Conservation (phyloP, 2,113 vertebrate genomes). For the Anas platyrhynchos region DNA sequence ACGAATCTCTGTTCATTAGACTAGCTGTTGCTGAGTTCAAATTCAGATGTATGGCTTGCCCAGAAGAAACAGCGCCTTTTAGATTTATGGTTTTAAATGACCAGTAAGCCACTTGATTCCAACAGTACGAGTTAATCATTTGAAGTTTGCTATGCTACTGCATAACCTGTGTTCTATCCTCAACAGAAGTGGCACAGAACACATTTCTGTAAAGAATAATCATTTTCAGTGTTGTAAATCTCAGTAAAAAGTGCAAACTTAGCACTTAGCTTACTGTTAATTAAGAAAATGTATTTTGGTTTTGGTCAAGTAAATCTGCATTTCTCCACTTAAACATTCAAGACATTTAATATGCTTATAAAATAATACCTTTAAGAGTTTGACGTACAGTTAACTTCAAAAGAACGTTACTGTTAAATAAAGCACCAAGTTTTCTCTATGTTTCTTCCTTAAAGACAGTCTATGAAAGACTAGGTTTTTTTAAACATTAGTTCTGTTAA, state of each 20-base stretch:
- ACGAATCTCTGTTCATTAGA: neutral
- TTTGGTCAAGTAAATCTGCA: neutral
- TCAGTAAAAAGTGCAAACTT: neutral
- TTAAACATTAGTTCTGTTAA: constrained; percentile 44
- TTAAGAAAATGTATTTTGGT: neutral
- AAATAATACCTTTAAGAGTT: constrained; percentile 2
- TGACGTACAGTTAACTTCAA: constrained; percentile 17
- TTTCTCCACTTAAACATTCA: constrained; percentile 7
- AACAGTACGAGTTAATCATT: accelerated
- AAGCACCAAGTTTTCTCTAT: constrained; percentile 33
- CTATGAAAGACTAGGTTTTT: constrained; percentile 23
- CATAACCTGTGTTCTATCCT: neutral
- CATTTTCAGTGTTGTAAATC: neutral
- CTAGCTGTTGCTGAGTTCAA: neutral
- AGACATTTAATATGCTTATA: neutral
- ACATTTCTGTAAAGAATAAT: neutral
- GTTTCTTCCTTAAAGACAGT: constrained; percentile 58
- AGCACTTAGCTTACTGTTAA: neutral
- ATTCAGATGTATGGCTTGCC: neutral
- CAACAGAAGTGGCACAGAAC: neutral
- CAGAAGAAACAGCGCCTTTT: neutral
- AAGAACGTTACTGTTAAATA: neutral
- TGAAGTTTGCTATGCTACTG: neutral
- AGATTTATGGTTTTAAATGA: neutral
- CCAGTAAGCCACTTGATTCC: neutral